Percentiles rank a stretch among this genome's conserved stretches.
Conservation (phyloP, 2,888 invertebrate species). For the Nephrotoma guestfalica region DNA sequence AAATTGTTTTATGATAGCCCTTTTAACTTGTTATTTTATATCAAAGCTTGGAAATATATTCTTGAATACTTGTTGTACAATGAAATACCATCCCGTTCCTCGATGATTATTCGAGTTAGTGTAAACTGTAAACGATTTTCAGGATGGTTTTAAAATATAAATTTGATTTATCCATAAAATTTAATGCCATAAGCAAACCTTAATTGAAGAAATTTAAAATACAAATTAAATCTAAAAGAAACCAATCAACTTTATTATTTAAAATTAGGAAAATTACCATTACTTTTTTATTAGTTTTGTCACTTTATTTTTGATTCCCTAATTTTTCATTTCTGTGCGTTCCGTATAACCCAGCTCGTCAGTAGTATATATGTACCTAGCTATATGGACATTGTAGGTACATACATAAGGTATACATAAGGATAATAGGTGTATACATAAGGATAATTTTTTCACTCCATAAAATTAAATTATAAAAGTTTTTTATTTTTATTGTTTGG, state of each 20-base stretch:
- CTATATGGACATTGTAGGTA: neutral
- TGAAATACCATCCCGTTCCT: too few relatives aligned
- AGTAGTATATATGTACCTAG: neutral
- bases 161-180: too few relatives aligned
- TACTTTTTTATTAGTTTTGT: neutral
- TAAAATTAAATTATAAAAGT: neutral
- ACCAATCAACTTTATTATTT: neutral
- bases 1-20: too few relatives aligned
- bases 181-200: too few relatives aligned
- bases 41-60: too few relatives aligned
- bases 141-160: too few relatives aligned
- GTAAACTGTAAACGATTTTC: too few relatives aligned
- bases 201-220: too few relatives aligned
- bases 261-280: neutral
- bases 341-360: neutral
- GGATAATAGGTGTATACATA: neutral
- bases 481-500: neutral
- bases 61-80: too few relatives aligned
- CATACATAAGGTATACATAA: too few relatives aligned
- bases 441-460: neutral
- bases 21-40: too few relatives aligned
- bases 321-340: neutral
- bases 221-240: neutral
- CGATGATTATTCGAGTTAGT: too few relatives aligned
- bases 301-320: neutral